Percentiles rank a stretch among this genome's conserved stretches.
phyloP scores from a whole-genome alignment of 2,888 invertebrate genomes.

The Anarsia innoxiella region DNA sequence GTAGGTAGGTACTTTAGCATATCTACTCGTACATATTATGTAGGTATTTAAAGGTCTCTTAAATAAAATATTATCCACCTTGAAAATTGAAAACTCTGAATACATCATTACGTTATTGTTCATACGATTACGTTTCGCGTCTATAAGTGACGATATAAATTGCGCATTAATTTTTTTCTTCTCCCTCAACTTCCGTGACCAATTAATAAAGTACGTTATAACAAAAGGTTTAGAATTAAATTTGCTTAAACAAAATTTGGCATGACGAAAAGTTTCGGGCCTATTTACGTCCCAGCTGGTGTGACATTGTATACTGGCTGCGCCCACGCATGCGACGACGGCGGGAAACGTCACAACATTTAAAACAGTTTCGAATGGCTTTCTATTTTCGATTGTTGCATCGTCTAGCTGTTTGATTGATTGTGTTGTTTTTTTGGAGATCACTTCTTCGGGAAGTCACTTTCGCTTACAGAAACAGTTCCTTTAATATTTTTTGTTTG shows the following conservation, averaged over 20 bases:
- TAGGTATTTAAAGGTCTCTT: too few relatives aligned
- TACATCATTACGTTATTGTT: constrained; percentile 17
- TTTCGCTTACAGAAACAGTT: too few relatives aligned
- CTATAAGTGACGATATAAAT: constrained; percentile 25
- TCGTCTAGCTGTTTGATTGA: neutral
- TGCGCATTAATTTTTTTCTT: constrained; percentile 23
- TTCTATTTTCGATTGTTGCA: constrained; percentile 5
- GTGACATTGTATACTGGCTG: constrained; percentile 11
- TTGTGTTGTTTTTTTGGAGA: neutral
- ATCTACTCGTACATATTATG: too few relatives aligned
- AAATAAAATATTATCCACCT: too few relatives aligned
- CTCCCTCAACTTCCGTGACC: too few relatives aligned
- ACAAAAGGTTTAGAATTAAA: too few relatives aligned
- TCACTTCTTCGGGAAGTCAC: too few relatives aligned
- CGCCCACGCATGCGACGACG: constrained; percentile 7
- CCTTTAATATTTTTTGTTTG: too few relatives aligned
- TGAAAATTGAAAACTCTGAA: neutral
- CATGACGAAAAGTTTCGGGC: too few relatives aligned
- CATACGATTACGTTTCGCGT: constrained; percentile 22
- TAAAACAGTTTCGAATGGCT: constrained; percentile 2
- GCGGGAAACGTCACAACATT: constrained; percentile 5
- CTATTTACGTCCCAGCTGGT: constrained; percentile 5
- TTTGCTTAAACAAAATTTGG: too few relatives aligned
- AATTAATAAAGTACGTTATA: too few relatives aligned
- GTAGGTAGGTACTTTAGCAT: too few relatives aligned